Evolutionary conservation across 2,888 invertebrate species (phyloP).

Genomic region (Brenthis hecate): DNA sequence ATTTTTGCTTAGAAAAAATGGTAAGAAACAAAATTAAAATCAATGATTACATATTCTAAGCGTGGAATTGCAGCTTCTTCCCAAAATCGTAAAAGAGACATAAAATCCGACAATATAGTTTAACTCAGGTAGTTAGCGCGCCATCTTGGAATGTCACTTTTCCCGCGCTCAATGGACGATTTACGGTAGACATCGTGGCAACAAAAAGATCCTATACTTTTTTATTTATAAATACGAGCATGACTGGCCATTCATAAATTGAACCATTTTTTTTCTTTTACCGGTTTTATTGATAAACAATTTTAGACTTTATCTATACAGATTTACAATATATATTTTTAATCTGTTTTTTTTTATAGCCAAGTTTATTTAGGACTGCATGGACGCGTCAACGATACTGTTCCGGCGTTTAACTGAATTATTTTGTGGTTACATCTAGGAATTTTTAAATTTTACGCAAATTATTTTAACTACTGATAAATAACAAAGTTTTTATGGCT

Average conservation of each 20-base stretch:
- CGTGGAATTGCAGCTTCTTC: slow-evolving; percentile 32
- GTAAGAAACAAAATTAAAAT: slow-evolving; percentile 6
- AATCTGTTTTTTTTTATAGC: slow-evolving; percentile 18
- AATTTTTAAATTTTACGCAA: slow-evolving; percentile 31
- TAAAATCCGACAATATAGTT: slow-evolving; percentile 43
- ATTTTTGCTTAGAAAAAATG: neutral
- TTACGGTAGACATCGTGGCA: slow-evolving; percentile 77
- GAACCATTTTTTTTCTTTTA: slow-evolving; percentile 37
- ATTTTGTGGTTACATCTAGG: slow-evolving; percentile 21
- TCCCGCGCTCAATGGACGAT: slow-evolving; percentile 68
- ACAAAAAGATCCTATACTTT: slow-evolving; percentile 60
- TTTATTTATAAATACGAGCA: slow-evolving; percentile 52
- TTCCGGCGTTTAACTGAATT: slow-evolving; percentile 42
- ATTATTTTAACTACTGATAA: slow-evolving; percentile 16
- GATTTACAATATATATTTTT: slow-evolving; percentile 7
- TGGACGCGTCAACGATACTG: slow-evolving; percentile 44
- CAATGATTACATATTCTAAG: slow-evolving; percentile 11
- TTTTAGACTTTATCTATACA: slow-evolving; percentile 22
- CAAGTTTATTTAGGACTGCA: slow-evolving; percentile 45
- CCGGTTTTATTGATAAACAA: slow-evolving; percentile 1
- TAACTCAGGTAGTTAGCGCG: slow-evolving; percentile 57
- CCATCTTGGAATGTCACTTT: slow-evolving; percentile 59
- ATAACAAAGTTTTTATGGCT: neutral
- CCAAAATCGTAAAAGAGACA: slow-evolving; percentile 41
- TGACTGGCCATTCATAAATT: slow-evolving; percentile 69